Base-by-base conservation (phyloP, 1,140 invertebrate species). In the Orius laevigatus region DNA sequence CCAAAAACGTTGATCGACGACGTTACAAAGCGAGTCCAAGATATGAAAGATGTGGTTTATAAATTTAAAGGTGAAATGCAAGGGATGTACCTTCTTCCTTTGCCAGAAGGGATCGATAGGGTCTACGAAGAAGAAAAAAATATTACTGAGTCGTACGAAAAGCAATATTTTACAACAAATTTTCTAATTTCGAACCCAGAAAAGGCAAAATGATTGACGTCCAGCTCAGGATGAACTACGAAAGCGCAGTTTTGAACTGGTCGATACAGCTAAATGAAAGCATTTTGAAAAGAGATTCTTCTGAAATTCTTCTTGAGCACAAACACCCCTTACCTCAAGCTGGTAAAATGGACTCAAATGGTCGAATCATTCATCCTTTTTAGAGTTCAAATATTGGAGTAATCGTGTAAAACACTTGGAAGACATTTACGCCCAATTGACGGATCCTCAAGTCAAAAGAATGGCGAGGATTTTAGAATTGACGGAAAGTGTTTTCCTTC, bases 161-260 rank as follows among this genome's bases (percentile, higher is more conserved):
- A 34, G 10, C 25, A 10, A 10, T 11, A 34, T 15, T n/a, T 8
- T 9, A 48, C n/a, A 14, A 15, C 25, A 16, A 16, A 11, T 36
- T 48, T 5, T 39, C 3, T 43, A 16, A 25, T 45, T 45, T 20
- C 16, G n/a, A 18, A 25, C 32, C 9, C 53, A 70, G 70, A 33
- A 60, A 68, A 16, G 68, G 68, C 2, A 68, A 71, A 55, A 60
- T 65, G 2, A 61, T 77, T 4, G 77, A 85, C 60, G 65, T 79
- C 48, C 64, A 71, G 50, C 60, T 89, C 39, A 79, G 84, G 56
- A 77, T 74, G 51, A 74, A 81, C 36, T 78, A 86, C 45, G 85
- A 91, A 64, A 74, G 74, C 19, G 73, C 80, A n/a, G 69, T 88
- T 2, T 84, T 84, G 53, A 84, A 85, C 60, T 91, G 86, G 86